Evolutionary conservation across 1,140 invertebrate species (phyloP), one percentile per base, ranked within the genome.

Genomic region (Aphaenogaster floridana): DNA sequence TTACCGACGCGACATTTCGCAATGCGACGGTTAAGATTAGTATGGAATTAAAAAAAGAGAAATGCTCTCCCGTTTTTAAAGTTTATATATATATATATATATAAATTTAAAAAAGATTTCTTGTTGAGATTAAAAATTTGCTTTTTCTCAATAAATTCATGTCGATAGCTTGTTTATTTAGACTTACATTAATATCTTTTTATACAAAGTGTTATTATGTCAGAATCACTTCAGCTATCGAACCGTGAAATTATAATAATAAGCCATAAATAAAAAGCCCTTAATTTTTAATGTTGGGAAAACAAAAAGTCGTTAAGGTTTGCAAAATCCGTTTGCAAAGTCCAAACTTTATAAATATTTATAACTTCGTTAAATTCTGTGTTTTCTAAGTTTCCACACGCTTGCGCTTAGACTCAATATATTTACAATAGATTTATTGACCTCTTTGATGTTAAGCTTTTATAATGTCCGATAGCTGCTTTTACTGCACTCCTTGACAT

Each of bases 401-500:
- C 2, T 9, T 77, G 13, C 21, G 39, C 11, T 76, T 39, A 59
- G 3, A 28, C 8, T 77, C 39, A 42, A 61, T 59, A 59, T 57
- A 76, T 71, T 52, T 71, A 71, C 36, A 71, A 28, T 42, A 21
- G 15, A 81, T 71, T 81, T 54, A 21, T 69, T 17, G 6, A 42
- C 13, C 48, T 61, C 15, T 61, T 17, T 36, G 34, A 1, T 42
- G 66, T 48, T 39, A 50, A 39, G 21, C 36, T 84, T 39, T 76
- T 61, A 48, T 50, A 61, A 63, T 42, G 3, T 48, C 36, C 15
- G 48, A 36, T 66, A 64, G 59, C n/a, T 54, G 54, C 45, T 34
- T 86, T 64, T 66, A 79, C 17, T 45, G 3, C 7, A 36, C 59
- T 64, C 28, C 61, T 86, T 86, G 74, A 86, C 74, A 86, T 86